A percentile compares a stretch with the other conserved stretches of the same genome.
These are phyloP conservation scores for Myotis planiceps DNA, from an alignment of 2,797 vertebrate genomes.

Conservation along the genomic window DNA sequence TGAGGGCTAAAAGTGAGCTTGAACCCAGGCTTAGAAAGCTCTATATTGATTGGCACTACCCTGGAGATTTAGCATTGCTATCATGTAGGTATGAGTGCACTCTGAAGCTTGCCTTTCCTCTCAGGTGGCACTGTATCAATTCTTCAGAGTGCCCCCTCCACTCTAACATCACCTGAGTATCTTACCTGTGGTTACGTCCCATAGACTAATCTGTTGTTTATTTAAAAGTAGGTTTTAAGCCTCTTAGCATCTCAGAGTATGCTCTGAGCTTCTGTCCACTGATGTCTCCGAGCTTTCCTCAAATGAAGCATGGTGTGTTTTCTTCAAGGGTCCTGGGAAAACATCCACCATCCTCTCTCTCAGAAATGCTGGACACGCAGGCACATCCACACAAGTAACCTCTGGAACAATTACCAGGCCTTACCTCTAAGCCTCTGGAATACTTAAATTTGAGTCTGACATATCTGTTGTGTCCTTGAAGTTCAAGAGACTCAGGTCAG, in stretches of 20 bases:
- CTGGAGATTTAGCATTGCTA: background rate
- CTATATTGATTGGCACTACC: background rate
- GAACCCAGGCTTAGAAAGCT: background rate
- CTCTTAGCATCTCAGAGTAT: background rate
- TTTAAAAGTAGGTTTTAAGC: background rate
- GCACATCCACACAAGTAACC: background rate
- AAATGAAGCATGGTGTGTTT: fast-evolving
- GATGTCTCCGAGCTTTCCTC: fast-evolving
- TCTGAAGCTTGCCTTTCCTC: background rate
- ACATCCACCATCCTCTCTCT: background rate
- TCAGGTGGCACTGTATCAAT: background rate
- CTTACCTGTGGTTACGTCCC: background rate
- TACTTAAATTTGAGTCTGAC: background rate
- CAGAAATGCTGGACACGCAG: background rate
- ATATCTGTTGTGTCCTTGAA: background rate
- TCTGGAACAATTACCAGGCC: too few relatives aligned
- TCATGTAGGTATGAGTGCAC: background rate
- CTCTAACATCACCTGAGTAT: too few relatives aligned
- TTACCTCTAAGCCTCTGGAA: background rate
- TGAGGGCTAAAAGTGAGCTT: background rate
- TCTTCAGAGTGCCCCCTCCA: background rate
- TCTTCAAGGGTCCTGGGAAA: background rate
- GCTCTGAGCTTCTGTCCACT: background rate
- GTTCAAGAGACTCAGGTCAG: background rate
- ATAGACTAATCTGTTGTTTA: background rate